Conservation (phyloP, 2,113 vertebrate genomes). For the Mormyrus iriodes region DNA sequence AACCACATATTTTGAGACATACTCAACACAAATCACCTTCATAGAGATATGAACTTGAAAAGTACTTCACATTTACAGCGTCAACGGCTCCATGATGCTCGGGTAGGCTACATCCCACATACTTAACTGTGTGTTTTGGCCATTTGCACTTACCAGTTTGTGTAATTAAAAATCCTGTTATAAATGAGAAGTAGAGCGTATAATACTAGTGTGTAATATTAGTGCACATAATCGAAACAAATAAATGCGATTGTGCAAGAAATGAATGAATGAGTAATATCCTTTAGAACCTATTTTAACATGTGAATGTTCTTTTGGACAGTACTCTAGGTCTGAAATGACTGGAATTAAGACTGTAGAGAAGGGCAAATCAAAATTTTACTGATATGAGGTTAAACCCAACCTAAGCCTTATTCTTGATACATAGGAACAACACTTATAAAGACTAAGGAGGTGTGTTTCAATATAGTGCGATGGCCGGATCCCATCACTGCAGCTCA, state of each 20-base stretch:
- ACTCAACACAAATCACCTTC: not conserved
- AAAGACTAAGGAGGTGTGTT: not conserved
- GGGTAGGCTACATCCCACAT: not conserved
- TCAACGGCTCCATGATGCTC: conserved; percentile 9
- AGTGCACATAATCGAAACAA: not conserved
- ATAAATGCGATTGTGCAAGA: conserved; percentile 3
- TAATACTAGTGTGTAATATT: not conserved
- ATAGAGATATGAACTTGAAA: not conserved
- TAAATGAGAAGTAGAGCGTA: not conserved
- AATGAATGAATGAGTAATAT: not conserved
- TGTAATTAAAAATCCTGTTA: not conserved
- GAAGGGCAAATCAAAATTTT: not conserved
- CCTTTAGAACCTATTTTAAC: not conserved
- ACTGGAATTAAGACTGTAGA: not conserved
- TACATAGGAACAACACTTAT: not conserved
- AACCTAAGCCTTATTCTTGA: not conserved
- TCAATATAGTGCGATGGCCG: not conserved
- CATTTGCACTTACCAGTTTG: not conserved
- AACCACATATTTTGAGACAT: not conserved
- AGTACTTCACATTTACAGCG: not conserved
- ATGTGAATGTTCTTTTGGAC: not conserved
- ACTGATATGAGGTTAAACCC: not conserved
- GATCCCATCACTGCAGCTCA: not conserved
- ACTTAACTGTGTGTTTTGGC: not conserved
- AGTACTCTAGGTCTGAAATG: not conserved